Evolutionary conservation across 2,797 vertebrate species (phyloP), one percentile per base, ranked within the genome.

Genomic region (Phrynocephalus forsythii): DNA sequence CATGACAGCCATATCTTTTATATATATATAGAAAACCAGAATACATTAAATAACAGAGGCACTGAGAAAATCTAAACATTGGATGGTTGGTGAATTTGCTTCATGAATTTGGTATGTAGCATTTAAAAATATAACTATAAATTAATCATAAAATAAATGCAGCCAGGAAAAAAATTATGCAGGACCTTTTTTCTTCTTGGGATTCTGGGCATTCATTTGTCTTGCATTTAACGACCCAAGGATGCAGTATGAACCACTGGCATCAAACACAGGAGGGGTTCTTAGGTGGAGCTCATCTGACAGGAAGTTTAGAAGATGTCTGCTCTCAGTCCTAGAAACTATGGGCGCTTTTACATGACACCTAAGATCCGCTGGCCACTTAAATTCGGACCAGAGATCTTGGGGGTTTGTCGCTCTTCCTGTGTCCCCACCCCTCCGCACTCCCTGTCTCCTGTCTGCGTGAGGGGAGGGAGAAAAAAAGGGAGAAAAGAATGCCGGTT

Each of bases 1-100:
- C 92, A 48, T 91, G 93, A 85, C 89, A 92, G 87, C 77, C 87
- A 79, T 92, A 88, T 92, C 88, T 90, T 95, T 92, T 93, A 89
- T 84, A 44, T 44, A 44, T 94, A 85, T 92, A 90, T 18, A 0
- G 92, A 91, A 94, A 96, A 89, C 2, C 81, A 83, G 90, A 92
- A 85, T 92, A 89, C 89, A 93, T 95, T 94, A 95, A 94, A 91
- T 81, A 92, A 79, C 83, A 86, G 0, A 5, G 78, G 79, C 88
- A 80, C 90, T 88, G 3, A 11, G 89, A 93, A 94, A 90, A 89
- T 91, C 95, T 83, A 91, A 90, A 94, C 94, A 82, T 80, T 73
- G 56, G 89, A 87, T 87, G 82, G 94, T 92, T 91, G 86, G 80
- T 90, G 86, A 69, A 79, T 92, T 94, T 92, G 86, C 93, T 92